Conservation (phyloP, 2,113 vertebrate species). For the Bambusicola thoracicus region DNA sequence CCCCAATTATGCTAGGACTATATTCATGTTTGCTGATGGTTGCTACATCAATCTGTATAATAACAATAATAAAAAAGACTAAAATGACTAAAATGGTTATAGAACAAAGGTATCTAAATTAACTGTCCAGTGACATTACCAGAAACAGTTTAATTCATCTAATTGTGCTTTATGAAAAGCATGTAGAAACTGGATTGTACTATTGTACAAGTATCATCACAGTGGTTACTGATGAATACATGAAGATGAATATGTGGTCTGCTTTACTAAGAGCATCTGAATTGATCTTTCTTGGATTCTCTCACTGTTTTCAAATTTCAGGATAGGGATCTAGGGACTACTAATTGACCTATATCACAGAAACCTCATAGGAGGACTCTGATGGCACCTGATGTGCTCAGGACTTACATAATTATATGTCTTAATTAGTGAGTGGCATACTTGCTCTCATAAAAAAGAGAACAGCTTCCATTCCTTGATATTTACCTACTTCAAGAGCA, state of each 20-base stretch:
- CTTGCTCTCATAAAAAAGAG: neutral
- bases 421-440: constrained; percentile 24
- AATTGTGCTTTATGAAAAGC: constrained; percentile 5
- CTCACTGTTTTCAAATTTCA: constrained; percentile 20
- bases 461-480: neutral
- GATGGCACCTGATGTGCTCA: constrained; percentile 2
- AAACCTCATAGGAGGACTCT: constrained; percentile 35
- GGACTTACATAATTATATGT: constrained; percentile 10
- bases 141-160: neutral
- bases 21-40: neutral
- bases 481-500: constrained; percentile 19
- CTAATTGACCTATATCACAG: constrained; percentile 9
- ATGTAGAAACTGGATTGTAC: neutral
- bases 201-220: neutral
- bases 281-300: constrained; percentile 45
- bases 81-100: neutral
- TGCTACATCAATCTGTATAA: neutral
- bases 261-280: constrained; percentile 43
- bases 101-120: neutral
- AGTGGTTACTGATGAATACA: constrained; percentile 30
- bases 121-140: neutral
- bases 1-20: neutral
- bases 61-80: neutral
- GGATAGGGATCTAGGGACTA: constrained; percentile 19
- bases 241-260: constrained; percentile 33